Conservation (phyloP, 2,113 vertebrate species). For the Callocephalon fimbriatum region DNA sequence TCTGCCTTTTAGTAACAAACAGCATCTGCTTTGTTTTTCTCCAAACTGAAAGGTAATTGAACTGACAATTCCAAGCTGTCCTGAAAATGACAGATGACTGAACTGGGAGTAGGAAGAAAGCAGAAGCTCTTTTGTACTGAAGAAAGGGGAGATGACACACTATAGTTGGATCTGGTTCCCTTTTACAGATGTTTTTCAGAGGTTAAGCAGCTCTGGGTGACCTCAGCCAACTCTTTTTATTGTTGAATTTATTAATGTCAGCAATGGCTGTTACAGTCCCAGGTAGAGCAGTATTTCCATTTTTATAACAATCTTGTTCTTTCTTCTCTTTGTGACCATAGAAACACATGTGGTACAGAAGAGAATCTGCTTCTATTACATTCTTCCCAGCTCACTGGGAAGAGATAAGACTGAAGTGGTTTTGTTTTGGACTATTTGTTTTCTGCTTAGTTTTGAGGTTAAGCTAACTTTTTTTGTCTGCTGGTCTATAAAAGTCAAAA, state of each 20-base stretch:
- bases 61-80: constrained; percentile 43
- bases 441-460: neutral
- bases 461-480: neutral
- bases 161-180: neutral
- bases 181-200: constrained; percentile 13
- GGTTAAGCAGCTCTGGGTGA: neutral
- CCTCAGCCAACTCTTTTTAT: neutral
- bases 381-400: neutral
- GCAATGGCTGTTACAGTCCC: neutral
- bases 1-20: neutral
- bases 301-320: constrained; percentile 6
- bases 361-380: neutral
- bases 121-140: constrained; percentile 43
- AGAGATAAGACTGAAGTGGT: neutral
- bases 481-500: neutral
- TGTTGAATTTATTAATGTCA: neutral
- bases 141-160: constrained; percentile 3
- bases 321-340: constrained; percentile 56
- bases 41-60: constrained; percentile 37
- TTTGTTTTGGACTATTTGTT: neutral
- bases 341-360: constrained; percentile 25
- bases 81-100: constrained; percentile 53
- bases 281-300: constrained; percentile 3
- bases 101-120: constrained; percentile 39
- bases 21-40: constrained; percentile 56